phyloP scores from a whole-genome alignment of 2,888 invertebrate species.

The Monochamus alternatus region DNA sequence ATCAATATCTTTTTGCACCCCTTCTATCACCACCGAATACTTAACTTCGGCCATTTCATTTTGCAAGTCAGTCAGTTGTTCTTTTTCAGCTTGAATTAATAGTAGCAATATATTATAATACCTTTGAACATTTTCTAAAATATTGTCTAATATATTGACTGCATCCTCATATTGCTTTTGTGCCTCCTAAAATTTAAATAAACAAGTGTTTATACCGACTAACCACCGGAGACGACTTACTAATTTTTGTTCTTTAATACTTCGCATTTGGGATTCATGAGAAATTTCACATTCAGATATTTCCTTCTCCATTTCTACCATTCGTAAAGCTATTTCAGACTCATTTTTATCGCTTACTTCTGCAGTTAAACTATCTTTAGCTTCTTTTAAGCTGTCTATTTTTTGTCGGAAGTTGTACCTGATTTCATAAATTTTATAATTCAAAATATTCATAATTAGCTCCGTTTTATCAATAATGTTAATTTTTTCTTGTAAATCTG shows the following conservation, averaged over 20 bases:
- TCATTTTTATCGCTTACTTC: constrained; percentile 42
- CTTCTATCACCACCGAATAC: constrained; percentile 52
- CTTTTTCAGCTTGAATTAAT: constrained; percentile 58
- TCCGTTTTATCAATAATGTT: constrained; percentile 60
- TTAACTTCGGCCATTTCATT: constrained; percentile 53
- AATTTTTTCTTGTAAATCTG: constrained; percentile 50
- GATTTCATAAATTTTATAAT: constrained; percentile 62
- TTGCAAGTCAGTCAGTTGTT: constrained; percentile 56
- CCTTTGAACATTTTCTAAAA: constrained; percentile 54
- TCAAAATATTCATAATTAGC: constrained; percentile 59
- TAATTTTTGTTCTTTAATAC: constrained; percentile 59
- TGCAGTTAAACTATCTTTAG: constrained; percentile 53
- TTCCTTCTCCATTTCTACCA: constrained; percentile 59
- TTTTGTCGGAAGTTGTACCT: constrained; percentile 58
- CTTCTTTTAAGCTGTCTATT: constrained; percentile 56
- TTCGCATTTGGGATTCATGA: constrained; percentile 57
- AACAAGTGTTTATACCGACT: not conserved
- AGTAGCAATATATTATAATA: constrained; percentile 55
- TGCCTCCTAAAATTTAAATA: constrained; percentile 53
- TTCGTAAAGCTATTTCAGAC: constrained; percentile 51
- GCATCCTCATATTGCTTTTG: constrained; percentile 60
- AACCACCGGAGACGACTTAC: constrained; percentile 45
- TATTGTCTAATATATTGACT: constrained; percentile 56
- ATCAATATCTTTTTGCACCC: constrained; percentile 56
- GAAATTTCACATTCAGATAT: constrained; percentile 58